These are phyloP conservation scores for Bombus consobrinus DNA, from an alignment of 1,140 invertebrate genomes.

Conservation along the genomic window DNA sequence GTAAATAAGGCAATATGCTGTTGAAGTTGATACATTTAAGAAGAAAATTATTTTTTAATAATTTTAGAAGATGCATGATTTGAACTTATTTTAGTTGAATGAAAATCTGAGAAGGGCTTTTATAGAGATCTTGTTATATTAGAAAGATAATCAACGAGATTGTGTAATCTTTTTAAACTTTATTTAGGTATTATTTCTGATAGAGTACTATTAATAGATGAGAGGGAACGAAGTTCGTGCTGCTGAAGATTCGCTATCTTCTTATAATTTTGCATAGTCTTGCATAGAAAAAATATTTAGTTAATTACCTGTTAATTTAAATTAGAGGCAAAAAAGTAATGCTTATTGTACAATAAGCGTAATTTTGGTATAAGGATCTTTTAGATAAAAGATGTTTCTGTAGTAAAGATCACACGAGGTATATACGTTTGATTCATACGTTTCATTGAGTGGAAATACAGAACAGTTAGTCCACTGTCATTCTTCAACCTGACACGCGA, in stretches of 20 bases:
- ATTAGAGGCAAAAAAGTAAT: not conserved
- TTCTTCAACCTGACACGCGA: not conserved
- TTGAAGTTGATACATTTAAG: not conserved
- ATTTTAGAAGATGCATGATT: not conserved
- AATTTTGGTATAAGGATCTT: not conserved
- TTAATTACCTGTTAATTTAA: not conserved
- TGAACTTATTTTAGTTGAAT: not conserved
- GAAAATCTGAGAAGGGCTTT: not conserved
- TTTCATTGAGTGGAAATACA: not conserved
- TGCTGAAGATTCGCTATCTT: not conserved
- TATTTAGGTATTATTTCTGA: not conserved
- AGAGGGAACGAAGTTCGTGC: not conserved
- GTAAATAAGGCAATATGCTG: not conserved
- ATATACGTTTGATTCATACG: constrained; percentile 11
- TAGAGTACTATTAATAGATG: not conserved
- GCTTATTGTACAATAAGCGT: not conserved
- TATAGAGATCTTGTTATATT: not conserved
- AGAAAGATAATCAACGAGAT: not conserved
- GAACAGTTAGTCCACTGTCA: not conserved
- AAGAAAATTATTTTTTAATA: not conserved
- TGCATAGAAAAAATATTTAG: not conserved
- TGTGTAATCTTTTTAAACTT: not conserved
- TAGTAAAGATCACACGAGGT: not conserved
- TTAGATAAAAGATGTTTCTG: not conserved
- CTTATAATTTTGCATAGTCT: not conserved